Base-by-base conservation (phyloP, 2,797 vertebrate species). In the Caiman crocodilus region DNA sequence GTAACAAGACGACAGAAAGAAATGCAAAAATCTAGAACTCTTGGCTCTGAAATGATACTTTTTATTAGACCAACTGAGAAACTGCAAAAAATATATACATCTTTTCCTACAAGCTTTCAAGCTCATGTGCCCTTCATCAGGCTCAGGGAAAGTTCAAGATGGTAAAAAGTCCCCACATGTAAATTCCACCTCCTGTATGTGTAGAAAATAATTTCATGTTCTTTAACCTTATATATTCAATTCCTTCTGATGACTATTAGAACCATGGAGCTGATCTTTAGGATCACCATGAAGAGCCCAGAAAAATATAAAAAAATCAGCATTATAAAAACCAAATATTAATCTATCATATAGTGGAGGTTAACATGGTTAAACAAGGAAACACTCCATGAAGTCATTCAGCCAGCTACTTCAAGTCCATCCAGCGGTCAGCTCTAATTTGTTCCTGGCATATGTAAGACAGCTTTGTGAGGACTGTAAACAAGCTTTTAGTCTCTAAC, bases 391-490 rank as follows among this genome's bases (percentile, higher is more conserved):
- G 81, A 79, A 69, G 69, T 4, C 18, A 84, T 77, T 85, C 76
- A 95, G 79, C 21, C 5, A 55, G 63, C 21, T 80, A 63, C 71
- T 76, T 92, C 79, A 84, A 90, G 25, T 26, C 67, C 75, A 90
- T 30, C 60, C 93, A 30, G 65, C 90, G 94, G 87, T 3, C 16
- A 61, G 73, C 50, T 35, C 60, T 67, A 60, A 84, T 57, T 94
- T 90, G n/a, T 42, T 88, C 76, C 80, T 23, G 56, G 71, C 23
- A 10, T 75, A 77, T 77, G 4, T 16, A 74, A 85, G 83, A 94
- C 86, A 90, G 14, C 10, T 95, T 95, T 79, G 81, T 42, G 90
- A 92, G 63, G 63, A 79, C 86, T 95, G 90, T 89, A 95, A 93
- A 82, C 79, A 93, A 88, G 80, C 84, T 61, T 23, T 60, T 82